Percentiles rank a stretch among this genome's conserved stretches.
Evolutionary conservation across 2,797 vertebrate genomes (phyloP).

Genomic region (Galagoides demidoff): DNA sequence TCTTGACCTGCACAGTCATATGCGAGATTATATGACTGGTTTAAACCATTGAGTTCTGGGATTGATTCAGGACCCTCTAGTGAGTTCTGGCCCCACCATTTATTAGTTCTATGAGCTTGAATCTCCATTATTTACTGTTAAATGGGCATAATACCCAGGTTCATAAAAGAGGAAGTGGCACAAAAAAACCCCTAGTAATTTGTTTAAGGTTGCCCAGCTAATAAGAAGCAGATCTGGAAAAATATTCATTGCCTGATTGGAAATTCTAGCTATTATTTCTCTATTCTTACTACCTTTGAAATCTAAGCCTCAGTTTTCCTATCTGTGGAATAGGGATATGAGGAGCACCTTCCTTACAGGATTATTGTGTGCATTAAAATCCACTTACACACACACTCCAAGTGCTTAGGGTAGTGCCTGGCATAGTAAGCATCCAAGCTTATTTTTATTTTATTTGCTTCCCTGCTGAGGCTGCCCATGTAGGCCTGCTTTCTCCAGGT

Average conservation of each 20-base stretch:
- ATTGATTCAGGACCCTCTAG: neutral
- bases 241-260: neutral
- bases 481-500: constrained; percentile 44
- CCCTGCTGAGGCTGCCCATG: neutral
- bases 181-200: neutral
- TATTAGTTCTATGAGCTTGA: neutral
- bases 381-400: neutral
- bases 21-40: neutral
- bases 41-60: neutral
- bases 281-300: neutral
- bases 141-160: neutral
- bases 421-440: neutral
- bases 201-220: neutral
- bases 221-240: neutral
- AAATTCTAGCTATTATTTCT: neutral
- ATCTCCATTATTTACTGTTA: neutral
- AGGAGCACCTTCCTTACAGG: neutral
- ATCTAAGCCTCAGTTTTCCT: neutral
- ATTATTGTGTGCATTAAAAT: neutral
- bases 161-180: neutral
- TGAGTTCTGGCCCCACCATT: neutral
- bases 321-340: neutral
- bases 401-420: neutral
- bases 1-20: neutral
- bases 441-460: neutral